These are phyloP conservation scores for Lasioglossum leucozonium DNA, from an alignment of 2,888 invertebrate genomes.

Conservation along the genomic window DNA sequence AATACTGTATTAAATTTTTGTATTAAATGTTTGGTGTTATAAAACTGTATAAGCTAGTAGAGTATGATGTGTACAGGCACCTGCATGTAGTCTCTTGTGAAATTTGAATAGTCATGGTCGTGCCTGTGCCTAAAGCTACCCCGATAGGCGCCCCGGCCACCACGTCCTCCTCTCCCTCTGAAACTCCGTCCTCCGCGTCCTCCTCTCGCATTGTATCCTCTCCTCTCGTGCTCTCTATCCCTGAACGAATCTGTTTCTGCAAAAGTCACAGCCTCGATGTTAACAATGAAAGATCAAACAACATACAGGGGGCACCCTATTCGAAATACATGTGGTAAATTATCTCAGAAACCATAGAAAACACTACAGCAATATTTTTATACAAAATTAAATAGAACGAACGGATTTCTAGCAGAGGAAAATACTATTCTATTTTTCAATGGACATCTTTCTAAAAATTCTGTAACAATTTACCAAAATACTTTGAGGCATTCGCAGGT, in stretches of 20 bases:
- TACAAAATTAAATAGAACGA: too few species aligned
- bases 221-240: constrained; percentile 81
- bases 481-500: too few species aligned
- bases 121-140: constrained; percentile 84
- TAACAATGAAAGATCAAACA: not conserved
- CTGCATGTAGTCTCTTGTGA: constrained; percentile 84
- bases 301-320: not conserved
- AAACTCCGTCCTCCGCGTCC: constrained; percentile 81
- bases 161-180: constrained; percentile 85
- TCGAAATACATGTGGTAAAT: not conserved
- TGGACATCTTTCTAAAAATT: too few species aligned
- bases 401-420: too few species aligned
- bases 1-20: not conserved
- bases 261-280: constrained; percentile 20
- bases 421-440: too few species aligned
- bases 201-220: constrained; percentile 76
- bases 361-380: not conserved
- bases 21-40: too few species aligned
- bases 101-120: constrained; percentile 85
- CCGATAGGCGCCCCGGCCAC: constrained; percentile 85
- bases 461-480: too few species aligned
- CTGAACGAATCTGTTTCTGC: constrained; percentile 79
- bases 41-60: not conserved
- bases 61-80: constrained; percentile 73
- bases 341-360: not conserved